Percentiles rank a stretch among this genome's conserved stretches.
Conservation (phyloP, 2,888 invertebrate species). For the Cistogaster globosa region DNA sequence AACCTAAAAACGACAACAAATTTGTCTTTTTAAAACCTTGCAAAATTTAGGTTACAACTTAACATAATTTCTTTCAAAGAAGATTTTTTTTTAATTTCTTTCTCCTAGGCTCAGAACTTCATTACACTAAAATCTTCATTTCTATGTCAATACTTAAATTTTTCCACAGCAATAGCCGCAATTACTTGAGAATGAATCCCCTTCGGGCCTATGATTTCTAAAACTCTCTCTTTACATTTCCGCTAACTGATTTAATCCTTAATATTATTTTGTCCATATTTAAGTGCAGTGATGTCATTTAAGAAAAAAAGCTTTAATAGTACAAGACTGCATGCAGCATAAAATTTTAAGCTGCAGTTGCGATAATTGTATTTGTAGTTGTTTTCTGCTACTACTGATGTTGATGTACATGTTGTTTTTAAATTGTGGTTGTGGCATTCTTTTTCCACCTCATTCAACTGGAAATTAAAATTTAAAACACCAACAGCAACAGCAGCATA, state of each 20-base stretch:
- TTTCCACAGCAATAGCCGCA: conserved; percentile 30
- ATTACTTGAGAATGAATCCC: not conserved
- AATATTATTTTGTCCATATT: conserved; percentile 32
- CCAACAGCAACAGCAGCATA: not conserved
- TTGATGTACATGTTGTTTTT: conserved; percentile 44
- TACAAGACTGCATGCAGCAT: conserved; percentile 1
- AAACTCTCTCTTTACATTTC: conserved; percentile 35
- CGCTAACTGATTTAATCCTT: conserved; percentile 39
- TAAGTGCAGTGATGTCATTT: conserved; percentile 38
- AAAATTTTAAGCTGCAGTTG: conserved; percentile 24
- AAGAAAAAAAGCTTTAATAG: conserved; percentile 12
- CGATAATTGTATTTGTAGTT: conserved; percentile 28
- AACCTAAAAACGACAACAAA: too few relatives aligned
- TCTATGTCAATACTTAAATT: conserved; percentile 14
- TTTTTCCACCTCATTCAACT: conserved; percentile 67
- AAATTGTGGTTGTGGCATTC: conserved; percentile 57
- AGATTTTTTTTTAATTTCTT: too few relatives aligned
- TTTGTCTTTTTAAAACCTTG: too few relatives aligned
- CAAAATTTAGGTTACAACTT: too few relatives aligned
- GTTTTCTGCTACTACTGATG: conserved; percentile 32
- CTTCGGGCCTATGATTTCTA: not conserved
- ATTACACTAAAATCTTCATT: not conserved
- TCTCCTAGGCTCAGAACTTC: not conserved
- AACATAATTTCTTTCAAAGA: too few relatives aligned
- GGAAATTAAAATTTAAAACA: conserved; percentile 62